Base-by-base conservation (phyloP, 2,113 vertebrate genomes). In the Raja brachyura region DNA sequence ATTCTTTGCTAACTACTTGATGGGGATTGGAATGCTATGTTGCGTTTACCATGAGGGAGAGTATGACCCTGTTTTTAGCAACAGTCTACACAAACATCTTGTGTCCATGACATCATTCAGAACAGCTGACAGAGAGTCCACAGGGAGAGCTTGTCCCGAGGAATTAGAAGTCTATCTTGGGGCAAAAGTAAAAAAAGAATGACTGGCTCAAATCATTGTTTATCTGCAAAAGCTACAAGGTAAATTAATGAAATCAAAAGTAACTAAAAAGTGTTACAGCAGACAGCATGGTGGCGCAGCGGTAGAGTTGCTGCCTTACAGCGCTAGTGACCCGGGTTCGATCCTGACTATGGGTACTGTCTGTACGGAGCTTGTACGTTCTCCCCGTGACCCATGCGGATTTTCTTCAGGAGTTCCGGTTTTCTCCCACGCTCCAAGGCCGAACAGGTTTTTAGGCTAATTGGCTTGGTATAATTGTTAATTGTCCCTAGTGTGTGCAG, bases 1-100 rank as follows among this genome's bases (percentile, higher is more conserved):
- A 88, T 88, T 88, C 83, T 66, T 31, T 33, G 63, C 83, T 63
- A 61, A 77, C 75, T 77, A 77, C n/a, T 33, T 33, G 75, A 77
- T 77, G 75, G 33, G 75, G n/a, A 66, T 61, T 88, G 83, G 83
- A 66, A 88, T n/a, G 14, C 83, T 63, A 6, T 16, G 14, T 88
- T 61, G 59, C 83, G 31, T 88, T 88, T 88, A 88, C 83, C 61
- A 63, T 31, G 83, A 33, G 28, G 63, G 83, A 88, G 59, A 25
- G 31, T n/a, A 31, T 31, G 83, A 66, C 59, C n/a, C 14, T 88
- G 28, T 88, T 88, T 88, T 61, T 14, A 63, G n/a, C 83, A 88
- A 18, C 28, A 61, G 14, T 31, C 83, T 20, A 31, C 14, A 31
- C 56, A 14, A 63, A 86, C 31, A 28, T 7, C n/a, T 66, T 88